Evolutionary conservation across 2,888 invertebrate genomes (phyloP).

Genomic region (Mythimna ferrago): DNA sequence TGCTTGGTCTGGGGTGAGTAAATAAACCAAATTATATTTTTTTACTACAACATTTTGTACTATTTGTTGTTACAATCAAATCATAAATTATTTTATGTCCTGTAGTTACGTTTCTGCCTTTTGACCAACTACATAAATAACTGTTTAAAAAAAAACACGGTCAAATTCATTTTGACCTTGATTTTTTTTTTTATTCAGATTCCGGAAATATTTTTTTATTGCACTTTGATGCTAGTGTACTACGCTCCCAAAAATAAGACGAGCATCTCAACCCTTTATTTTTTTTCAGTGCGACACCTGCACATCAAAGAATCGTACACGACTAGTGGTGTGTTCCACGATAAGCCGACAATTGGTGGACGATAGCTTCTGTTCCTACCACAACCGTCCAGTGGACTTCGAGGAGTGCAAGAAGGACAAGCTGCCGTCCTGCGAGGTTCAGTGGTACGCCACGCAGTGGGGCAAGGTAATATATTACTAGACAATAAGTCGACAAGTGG

Average conservation of each 20-base stretch:
- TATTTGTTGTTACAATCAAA: neutral
- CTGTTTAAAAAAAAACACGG: neutral
- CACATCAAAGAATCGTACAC: constrained; percentile 93
- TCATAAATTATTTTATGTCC: neutral
- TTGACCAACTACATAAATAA: neutral
- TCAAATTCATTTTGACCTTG: neutral
- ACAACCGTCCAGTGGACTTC: constrained; percentile 91
- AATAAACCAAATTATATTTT: neutral
- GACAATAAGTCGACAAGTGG: constrained; percentile 92
- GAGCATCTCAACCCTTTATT: neutral
- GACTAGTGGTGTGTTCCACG: constrained; percentile 94
- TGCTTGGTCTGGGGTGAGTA: constrained; percentile 96
- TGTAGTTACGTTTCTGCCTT: neutral
- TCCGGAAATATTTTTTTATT: neutral
- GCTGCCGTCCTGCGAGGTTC: constrained; percentile 92
- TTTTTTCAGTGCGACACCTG: constrained; percentile 94
- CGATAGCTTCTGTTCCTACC: constrained; percentile 92
- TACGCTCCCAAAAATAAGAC: neutral
- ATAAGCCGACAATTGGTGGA: constrained; percentile 92
- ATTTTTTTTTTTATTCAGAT: neutral
- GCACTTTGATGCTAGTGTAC: neutral
- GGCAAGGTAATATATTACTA: constrained; percentile 92
- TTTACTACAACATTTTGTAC: neutral
- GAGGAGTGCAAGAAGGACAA: constrained; percentile 92
- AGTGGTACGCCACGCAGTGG: constrained; percentile 98